Evolutionary conservation across 2,888 invertebrate species (phyloP), one percentile per base, ranked within the genome.

Genomic region (Venusia cambrica): DNA sequence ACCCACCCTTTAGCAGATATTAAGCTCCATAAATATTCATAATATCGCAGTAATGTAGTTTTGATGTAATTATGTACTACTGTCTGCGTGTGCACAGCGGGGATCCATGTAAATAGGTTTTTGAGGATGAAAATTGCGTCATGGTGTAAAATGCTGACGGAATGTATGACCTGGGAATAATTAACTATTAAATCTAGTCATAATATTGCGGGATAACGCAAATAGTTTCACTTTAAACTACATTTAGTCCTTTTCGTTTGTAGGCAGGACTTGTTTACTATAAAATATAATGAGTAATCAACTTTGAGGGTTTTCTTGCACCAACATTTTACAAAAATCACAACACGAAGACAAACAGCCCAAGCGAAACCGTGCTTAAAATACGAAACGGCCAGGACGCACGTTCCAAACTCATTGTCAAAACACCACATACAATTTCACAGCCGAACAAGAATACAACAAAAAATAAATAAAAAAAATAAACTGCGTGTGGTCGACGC

Each of bases 371-470:
- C 80, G 73, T 76, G 77, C 62, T 75, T 81, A 81, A 85, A 77
- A 77, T 68, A 72, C 74, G 70, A 67, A 79, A 69, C 78, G 49
- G 62, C 62, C 59, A 54, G 54, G 57, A 65, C 81, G 70, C 85
- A 87, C 85, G 84, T 85, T 68, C 73, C 66, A 48, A 46, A 41
- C 54, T 68, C 73, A 81, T 85, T 85, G 87, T 87, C 84, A 84
- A 78, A 85, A 87, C 79, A 84, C 70, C 77, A 76, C 75, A 75
- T 75, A 83, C 81, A 79, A 81, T 81, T 79, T 74, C 72, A 73
- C 74, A 45, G 67, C 62, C 60, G 62, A 57, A 45, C 32, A 51
- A 37, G 54, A 53, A 63, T 19, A 43, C 24, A 34, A 31, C 17
- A 19, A 30, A 57, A 62, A 62, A 60, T 48, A 51, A 53, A n/a